phyloP scores from a whole-genome alignment of 2,888 invertebrate genomes.

The Liopterus haemorrhoidalis region DNA sequence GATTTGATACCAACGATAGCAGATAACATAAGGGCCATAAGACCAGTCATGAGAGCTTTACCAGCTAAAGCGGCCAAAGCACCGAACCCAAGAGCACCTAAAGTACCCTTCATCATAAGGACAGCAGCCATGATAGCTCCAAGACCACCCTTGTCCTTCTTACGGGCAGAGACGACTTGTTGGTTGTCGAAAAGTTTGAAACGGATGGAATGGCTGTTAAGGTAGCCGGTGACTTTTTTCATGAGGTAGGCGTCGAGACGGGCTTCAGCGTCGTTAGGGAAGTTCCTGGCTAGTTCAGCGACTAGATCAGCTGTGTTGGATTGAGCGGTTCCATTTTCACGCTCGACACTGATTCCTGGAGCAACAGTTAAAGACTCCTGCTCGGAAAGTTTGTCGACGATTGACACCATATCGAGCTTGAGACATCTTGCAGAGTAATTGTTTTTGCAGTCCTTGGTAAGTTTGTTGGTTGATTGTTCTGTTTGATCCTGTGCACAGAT shows the following conservation, averaged over 20 bases:
- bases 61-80: constrained; percentile 73
- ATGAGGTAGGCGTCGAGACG: constrained; percentile 69
- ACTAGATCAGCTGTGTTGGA: constrained; percentile 63
- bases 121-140: constrained; percentile 48
- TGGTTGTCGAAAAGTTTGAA: constrained; percentile 63
- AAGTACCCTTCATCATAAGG: constrained; percentile 61
- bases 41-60: constrained; percentile 75
- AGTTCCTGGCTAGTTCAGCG: constrained; percentile 67
- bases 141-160: constrained; percentile 52
- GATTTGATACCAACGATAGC: constrained; percentile 71
- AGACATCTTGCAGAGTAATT: constrained; percentile 67
- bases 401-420: constrained; percentile 70
- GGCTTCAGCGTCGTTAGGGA: constrained; percentile 70
- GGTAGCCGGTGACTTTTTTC: constrained; percentile 63
- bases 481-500: constrained; percentile 20
- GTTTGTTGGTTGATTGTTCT: constrained; percentile 23
- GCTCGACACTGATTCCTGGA: constrained; percentile 69
- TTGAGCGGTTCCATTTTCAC: constrained; percentile 49
- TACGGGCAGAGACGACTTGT: constrained; percentile 52
- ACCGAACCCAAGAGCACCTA: constrained; percentile 68
- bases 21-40: constrained; percentile 73
- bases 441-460: constrained; percentile 51
- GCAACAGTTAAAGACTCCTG: constrained; percentile 62
- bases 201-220: constrained; percentile 68
- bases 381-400: constrained; percentile 68